Evolutionary conservation across 2,113 vertebrate species (phyloP), one percentile per base, ranked within the genome.

Genomic region (Hippolais icterina): DNA sequence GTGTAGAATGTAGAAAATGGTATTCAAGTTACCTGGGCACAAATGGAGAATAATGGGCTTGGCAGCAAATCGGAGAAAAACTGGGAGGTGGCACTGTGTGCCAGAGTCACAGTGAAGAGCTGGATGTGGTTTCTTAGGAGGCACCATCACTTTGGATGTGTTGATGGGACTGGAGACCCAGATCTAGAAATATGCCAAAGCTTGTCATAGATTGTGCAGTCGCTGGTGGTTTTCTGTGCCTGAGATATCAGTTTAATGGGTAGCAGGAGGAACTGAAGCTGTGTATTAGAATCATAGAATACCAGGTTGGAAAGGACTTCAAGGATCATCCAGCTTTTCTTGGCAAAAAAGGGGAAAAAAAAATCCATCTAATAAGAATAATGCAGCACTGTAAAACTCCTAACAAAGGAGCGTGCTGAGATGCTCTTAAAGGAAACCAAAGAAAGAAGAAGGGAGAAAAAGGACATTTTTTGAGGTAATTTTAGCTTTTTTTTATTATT

Each of bases 371-470:
- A 59, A 4, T 49, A 66, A 61, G 28, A 77, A 11, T 5, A 74
- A 21, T 9, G 22, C 47, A 75, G 44, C 47, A 50, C 12, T 53
- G 31, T 61, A 47, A 66, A 83, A 70, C 28, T 70, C 13, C 5
- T n/a, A 35, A 46, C 37, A 47, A 52, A 61, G 17, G 53, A 76
- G 3, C 56, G 24, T 68, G 49, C 3, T 2, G 61, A 93, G 35
- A 25, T 2, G 6, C 9, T 86, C 6, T 46, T 35, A 19, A 17
- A 18, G 23, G 25, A 81, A 60, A 29, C 1, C 10, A 22, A 84
- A 39, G 31, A 19, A 50, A 49, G 47, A 37, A 35, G 1, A 27
- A 11, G 12, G 1, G 1, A 4, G 2, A 9, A 17, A 44, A 11
- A 5, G 7, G 8, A 25, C 28, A 11, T 18, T 50, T 77, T 85